Base-by-base conservation (phyloP, 92 coral and sea anemone genomes). In the Scolanthus callimorphus region DNA sequence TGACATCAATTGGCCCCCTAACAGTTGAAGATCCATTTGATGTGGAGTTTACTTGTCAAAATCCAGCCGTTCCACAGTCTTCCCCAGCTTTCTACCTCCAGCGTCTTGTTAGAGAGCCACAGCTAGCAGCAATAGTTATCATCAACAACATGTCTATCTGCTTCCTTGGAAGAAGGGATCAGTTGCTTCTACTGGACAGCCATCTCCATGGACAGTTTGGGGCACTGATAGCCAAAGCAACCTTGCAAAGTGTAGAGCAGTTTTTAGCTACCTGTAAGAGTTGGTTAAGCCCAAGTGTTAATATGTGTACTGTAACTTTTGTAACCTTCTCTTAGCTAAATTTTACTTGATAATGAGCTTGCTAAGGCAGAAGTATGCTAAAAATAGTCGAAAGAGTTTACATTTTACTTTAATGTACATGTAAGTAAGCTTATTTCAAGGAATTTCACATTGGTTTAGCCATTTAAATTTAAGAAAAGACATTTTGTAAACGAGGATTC, bases 281-380 rank as follows among this genome's bases (percentile, higher is more conserved):
- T 20, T 19, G 27, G 19, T 60, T 73, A 4, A 73, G 80, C 41
- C 28, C 41, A n/a, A 54, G 2, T 23, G 52, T 65, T 1, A 65
- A 63, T 43, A 20, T 73, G 51, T 73, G 74, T 26, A 73, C 65
- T 8, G 27, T 73, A 6, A 73, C 80, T 11, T 73, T 73, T 65
- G 58, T 73, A 10, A 54, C 37, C n/a, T 70, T 61, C 21, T 6
- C 15, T 34, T 34, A 34, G 41, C n/a, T n/a, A n/a, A n/a, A n/a
- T n/a, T n/a, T n/a, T n/a, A n/a, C n/a, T n/a, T n/a, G n/a, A n/a
- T n/a, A n/a, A n/a, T n/a, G n/a, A n/a, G n/a, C n/a, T n/a, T n/a
- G n/a, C n/a, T n/a, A n/a, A n/a, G n/a, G n/a, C n/a, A n/a, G n/a
- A n/a, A n/a, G n/a, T n/a, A n/a, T n/a, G n/a, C n/a, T n/a, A n/a